phyloP scores from a whole-genome alignment of 2,113 vertebrate genomes.

The Philantomba maxwellii region DNA sequence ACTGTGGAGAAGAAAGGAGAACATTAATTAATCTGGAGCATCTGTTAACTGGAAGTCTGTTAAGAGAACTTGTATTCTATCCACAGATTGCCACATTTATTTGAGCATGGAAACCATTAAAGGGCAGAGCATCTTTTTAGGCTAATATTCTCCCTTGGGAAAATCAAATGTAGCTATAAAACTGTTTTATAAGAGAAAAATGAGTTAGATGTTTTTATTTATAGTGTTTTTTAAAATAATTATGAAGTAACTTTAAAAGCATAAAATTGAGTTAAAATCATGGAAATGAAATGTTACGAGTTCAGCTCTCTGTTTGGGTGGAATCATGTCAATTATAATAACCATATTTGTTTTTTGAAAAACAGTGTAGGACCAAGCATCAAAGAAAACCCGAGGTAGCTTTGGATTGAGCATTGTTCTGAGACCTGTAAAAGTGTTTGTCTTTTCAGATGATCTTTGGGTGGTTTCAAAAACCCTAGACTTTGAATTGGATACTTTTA shows the following conservation, averaged over 20 bases:
- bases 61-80: not conserved
- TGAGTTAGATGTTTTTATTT: not conserved
- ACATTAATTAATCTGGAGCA: not conserved
- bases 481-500: slow-evolving; percentile 81
- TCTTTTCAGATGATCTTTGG: slow-evolving; percentile 83
- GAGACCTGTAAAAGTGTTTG: not conserved
- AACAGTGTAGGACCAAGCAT: not conserved
- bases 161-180: not conserved
- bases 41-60: no score
- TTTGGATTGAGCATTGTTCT: not conserved
- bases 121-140: not conserved
- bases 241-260: not conserved
- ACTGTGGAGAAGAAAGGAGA: not conserved
- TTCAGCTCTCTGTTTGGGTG: not conserved
- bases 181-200: not conserved
- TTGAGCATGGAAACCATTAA: not conserved
- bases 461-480: slow-evolving; percentile 83
- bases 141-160: not conserved
- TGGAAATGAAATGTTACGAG: not conserved
- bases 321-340: not conserved
- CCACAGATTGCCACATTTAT: not conserved
- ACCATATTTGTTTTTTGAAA: not conserved
- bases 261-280: not conserved
- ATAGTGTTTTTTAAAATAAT: not conserved
- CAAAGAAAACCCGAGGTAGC: not conserved